Conservation (phyloP, 2,888 invertebrate genomes). For the Rhamphomyia laevipes region DNA sequence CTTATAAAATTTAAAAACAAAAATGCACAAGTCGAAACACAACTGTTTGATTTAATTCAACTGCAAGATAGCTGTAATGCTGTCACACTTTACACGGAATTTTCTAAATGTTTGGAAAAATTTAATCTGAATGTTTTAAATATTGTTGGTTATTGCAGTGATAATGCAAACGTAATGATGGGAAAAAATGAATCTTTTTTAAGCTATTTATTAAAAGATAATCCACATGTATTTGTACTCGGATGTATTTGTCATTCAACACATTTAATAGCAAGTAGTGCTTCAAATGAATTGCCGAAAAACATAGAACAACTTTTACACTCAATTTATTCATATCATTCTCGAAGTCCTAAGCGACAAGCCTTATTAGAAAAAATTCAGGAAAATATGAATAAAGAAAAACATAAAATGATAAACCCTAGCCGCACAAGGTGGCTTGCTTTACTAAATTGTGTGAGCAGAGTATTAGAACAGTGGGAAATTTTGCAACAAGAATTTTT, state of each 20-base stretch:
- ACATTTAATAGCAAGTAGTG: not conserved
- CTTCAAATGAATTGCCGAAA: not conserved
- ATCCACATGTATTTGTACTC: not conserved
- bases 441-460: not conserved
- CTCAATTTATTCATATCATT: not conserved
- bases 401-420: not conserved
- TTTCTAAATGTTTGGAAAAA: not conserved
- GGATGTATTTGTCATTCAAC: not conserved
- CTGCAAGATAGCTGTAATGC: not conserved
- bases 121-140: not conserved
- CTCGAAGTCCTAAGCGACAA: not conserved
- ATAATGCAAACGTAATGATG: not conserved
- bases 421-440: not conserved
- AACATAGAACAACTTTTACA: not conserved
- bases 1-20: not conserved
- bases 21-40: not conserved
- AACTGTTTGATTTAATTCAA: not conserved
- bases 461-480: not conserved
- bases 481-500: not conserved
- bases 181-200: not conserved
- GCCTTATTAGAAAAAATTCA: not conserved
- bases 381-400: not conserved
- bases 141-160: not conserved
- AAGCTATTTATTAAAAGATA: not conserved
- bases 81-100: not conserved